Base-by-base conservation (phyloP, 2,797 vertebrate species). In the Melanotaenia trifasciata region DNA sequence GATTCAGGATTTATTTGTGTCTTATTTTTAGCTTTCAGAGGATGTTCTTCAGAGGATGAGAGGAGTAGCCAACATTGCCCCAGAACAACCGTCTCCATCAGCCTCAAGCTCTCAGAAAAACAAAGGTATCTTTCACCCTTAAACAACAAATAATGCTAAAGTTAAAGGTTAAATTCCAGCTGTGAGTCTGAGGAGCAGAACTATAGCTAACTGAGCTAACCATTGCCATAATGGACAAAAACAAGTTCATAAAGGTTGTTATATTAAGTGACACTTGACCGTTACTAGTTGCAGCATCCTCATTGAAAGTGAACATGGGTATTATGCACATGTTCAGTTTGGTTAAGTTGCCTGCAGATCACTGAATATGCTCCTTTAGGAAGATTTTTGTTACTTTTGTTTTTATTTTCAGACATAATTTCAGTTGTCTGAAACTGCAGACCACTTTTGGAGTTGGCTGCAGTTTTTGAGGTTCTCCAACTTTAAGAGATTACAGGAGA, bases 21-120 rank as follows among this genome's bases (percentile, higher is more conserved):
- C 0, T 64, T 40, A 14, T 13, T 40, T 8, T 32, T 0, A 98
- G 97, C 94, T 99, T 45, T 96, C 97, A 68, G 97, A 98, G 70
- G 96, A 96, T 32, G 95, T 98, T 40, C 95, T 99, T 45, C 96
- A 95, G 74, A 91, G 96, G 84, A 98, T 99, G 97, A 96, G 93
- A 78, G 94, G 95, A 53, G 81, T 94, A 10, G 71, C 91, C 47
- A 91, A 89, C 79, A 90, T 90, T 28, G 65, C 90, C 64, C 87
- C 90, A 70, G 87, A 87, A 45, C 69, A 50, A 43, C 73, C 58
- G 30, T 59, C 84, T 4, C 53, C 86, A 18, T 7, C 84, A 32
- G 18, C 80, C 26, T 51, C 90, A 47, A 79, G 53, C 53, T 57
- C 73, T 20, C 86, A 90, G 67, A 87, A 79, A 83, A 90, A 88